Evolutionary conservation across 1,140 invertebrate species (phyloP), one percentile per base, ranked within the genome.

Genomic region (Idris sp.): DNA sequence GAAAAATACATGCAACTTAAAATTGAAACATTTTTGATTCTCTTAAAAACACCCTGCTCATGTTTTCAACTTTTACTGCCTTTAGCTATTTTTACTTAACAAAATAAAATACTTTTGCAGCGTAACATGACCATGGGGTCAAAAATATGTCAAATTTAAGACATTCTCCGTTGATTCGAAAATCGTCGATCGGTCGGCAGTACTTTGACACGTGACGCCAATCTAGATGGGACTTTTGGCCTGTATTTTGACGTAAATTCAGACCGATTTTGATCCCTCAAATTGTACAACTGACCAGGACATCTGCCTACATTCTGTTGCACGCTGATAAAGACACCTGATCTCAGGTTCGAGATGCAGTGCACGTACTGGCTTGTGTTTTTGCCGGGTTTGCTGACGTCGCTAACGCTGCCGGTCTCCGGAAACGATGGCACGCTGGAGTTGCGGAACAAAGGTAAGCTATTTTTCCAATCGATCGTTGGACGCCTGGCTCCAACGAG

Each of bases 361-460:
- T 41, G 49, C 80, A 81, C 80, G 78, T 79, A 46, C 56, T 58
- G 59, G 73, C 72, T 79, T 72, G 74, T 79, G 72, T 81, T 81
- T 77, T 58, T 81, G 73, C 76, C 76, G 75, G 71, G 65, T 79
- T 77, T 79, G 76, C 78, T 81, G 79, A 81, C 68, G 74, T 65
- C 74, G 79, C 77, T 77, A 72, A 77, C 75, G 78, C 73, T 71
- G 53, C 69, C 69, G 59, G 73, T 72, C 62, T 78, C 76, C 62
- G 64, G 59, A 65, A 77, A 74, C 51, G 74, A 78, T 67, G 76
- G 58, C 68, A 58, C 71, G 61, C 49, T 74, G 49, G 78, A 81
- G 71, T 81, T 78, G 64, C 62, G 65, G 78, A 81, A 79, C 80
- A 79, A 79, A 79, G 78, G 80, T 81, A 81, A 79, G 69, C 68